A percentile compares a stretch with the other conserved stretches of the same genome.
Evolutionary conservation across 2,888 invertebrate genomes (phyloP).

Genomic region (Drosophila affinis): DNA sequence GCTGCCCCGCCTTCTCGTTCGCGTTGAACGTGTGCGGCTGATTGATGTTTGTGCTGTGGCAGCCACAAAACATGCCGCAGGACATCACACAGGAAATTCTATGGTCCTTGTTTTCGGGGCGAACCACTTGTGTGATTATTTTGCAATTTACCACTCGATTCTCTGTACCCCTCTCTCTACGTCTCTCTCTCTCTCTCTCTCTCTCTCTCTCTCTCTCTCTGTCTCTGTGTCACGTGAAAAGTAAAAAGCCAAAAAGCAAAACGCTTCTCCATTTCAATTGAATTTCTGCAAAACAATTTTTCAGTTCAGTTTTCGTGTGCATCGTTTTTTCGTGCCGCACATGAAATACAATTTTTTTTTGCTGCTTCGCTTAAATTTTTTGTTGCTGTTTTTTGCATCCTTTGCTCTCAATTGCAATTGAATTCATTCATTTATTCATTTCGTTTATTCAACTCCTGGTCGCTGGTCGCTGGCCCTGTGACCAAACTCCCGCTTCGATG

Average conservation of each 20-base stretch:
- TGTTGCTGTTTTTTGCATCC: constrained; percentile 12
- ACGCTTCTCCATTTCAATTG: constrained; percentile 61
- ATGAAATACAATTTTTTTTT: neutral
- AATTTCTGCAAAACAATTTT: constrained; percentile 56
- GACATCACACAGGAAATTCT: constrained; percentile 40
- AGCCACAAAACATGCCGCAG: constrained; percentile 72
- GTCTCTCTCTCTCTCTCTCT: neutral
- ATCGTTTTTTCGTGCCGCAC: constrained; percentile 1
- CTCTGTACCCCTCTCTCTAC: constrained; percentile 2
- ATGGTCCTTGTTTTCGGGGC: constrained; percentile 10
- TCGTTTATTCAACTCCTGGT: constrained; percentile 35
- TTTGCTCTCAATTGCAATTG: constrained; percentile 71
- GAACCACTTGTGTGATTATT: constrained; percentile 80
- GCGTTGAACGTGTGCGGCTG: constrained; percentile 38
- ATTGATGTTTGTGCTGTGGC: constrained; percentile 68
- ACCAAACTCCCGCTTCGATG: constrained; percentile 45
- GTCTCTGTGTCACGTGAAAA: constrained; percentile 15
- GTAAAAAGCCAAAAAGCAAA: constrained; percentile 25
- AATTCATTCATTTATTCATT: constrained; percentile 76
- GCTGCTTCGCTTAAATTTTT: neutral
- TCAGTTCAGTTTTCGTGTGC: constrained; percentile 10
- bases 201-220: neutral
- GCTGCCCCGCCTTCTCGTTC: too few relatives aligned
- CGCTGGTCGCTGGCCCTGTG: constrained; percentile 18
- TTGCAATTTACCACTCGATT: constrained; percentile 70